Conservation (phyloP, 2,888 invertebrate species). For the Andrena minutula region DNA sequence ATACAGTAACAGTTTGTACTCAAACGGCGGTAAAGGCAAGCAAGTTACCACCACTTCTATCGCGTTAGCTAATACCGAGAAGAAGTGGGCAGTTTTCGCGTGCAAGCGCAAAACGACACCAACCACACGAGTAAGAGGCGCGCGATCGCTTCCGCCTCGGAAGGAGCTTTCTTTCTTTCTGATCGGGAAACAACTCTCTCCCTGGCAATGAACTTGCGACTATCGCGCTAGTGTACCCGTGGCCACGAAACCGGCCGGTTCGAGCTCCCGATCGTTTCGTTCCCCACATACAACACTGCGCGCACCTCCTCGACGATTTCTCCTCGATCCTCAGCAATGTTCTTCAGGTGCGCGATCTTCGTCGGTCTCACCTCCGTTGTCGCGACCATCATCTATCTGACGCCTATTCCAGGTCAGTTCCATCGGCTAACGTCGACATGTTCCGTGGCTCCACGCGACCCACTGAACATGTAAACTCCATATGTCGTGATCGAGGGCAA, state of each 20-base stretch:
- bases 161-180: constrained; percentile 74
- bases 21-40: too few species aligned
- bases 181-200: constrained; percentile 80
- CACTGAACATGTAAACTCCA: background rate
- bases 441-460: background rate
- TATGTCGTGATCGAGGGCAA: background rate
- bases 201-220: constrained; percentile 83
- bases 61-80: too few species aligned
- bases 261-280: constrained; percentile 50
- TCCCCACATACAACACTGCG: constrained; percentile 21
- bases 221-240: constrained; percentile 79
- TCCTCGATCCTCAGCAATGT: constrained; percentile 73
- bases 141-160: constrained; percentile 48
- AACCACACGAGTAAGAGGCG: background rate
- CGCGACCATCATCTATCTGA: constrained; percentile 89
- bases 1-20: too few species aligned
- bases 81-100: background rate
- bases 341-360: constrained; percentile 89
- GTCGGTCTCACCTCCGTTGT: constrained; percentile 89
- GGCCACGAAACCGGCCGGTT: constrained; percentile 80
- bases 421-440: background rate
- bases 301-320: background rate
- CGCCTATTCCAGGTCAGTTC: constrained; percentile 89
- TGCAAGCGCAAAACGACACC: background rate
- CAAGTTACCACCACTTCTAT: too few species aligned